Conservation (phyloP, 64 coral and sea anemone genomes). For the Stichodactyla mertensii region DNA sequence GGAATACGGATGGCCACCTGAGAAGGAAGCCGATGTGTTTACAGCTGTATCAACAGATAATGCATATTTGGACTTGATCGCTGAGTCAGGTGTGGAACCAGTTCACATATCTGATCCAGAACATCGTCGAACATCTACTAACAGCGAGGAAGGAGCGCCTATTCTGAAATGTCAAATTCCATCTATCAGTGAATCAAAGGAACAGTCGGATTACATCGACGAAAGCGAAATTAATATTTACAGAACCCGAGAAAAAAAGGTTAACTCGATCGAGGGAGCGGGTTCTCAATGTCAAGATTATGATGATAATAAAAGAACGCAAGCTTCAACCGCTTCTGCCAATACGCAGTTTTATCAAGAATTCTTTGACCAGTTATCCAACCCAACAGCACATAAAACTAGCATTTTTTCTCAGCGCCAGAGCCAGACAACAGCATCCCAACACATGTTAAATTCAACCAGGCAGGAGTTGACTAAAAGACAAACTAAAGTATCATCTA, state of each 20-base stretch:
- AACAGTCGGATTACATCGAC: not conserved
- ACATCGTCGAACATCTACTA: constrained; percentile 20
- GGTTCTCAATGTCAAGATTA: not conserved
- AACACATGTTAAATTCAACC: too few relatives aligned
- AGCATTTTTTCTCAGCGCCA: not conserved
- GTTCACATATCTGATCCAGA: constrained; percentile 56
- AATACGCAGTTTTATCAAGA: constrained; percentile 11
- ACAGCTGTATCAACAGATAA: not conserved
- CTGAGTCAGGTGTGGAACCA: constrained; percentile 26
- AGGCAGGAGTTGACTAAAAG: not conserved
- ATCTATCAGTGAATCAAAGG: not conserved
- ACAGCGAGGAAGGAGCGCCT: constrained; percentile 13
- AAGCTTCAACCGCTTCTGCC: not conserved
- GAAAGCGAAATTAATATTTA: not conserved
- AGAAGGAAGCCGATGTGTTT: not conserved
- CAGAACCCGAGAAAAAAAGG: not conserved
- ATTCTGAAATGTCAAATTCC: not conserved
- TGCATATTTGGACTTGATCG: constrained; percentile 45
- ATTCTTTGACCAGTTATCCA: constrained; percentile 26
- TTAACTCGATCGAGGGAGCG: not conserved
- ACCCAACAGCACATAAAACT: not conserved
- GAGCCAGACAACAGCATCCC: not conserved
- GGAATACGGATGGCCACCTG: not conserved
- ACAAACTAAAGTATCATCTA: not conserved
- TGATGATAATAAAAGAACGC: not conserved